Base-by-base conservation (phyloP, 2,113 vertebrate genomes). In the Ptilonorhynchus violaceus region DNA sequence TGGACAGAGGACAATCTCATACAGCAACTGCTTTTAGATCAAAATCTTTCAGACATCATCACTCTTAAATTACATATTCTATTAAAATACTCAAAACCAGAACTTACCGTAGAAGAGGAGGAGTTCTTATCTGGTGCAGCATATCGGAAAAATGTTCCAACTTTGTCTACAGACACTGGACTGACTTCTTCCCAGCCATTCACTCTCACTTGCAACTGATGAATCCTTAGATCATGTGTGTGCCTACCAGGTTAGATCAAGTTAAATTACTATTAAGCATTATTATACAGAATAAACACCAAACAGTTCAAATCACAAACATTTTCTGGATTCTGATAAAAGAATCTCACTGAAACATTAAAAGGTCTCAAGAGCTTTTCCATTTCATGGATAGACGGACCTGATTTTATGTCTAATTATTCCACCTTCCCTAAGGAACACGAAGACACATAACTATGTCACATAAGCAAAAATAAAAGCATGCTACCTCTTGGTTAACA, bases 161-260 rank as follows among this genome's bases (percentile, higher is more conserved):
- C 99, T 98, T 99, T 99, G 97, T 99, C 99, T 50, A 99, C 99
- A 9, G 99, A 99, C 55, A 99, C 99, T 0, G 99, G 99, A 86
- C 99, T 99, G 46, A 99, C 99, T 93, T 99, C 99, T 91, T 99
- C 99, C 99, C 99, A 99, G 80, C 99, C 99, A n/a, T 98, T 99
- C 0, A 99, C 99, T 73, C 99, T 98, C 39, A 99, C 99, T 96
- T 99, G 98, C 89, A 99, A 76, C 87, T 99, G 99, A 94, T 99
- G 99, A 33, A 99, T 98, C 93, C 99, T 99, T 30, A 99, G 97
- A 89, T 99, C 98, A 41, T 99, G 99, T 11, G 99, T 99, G 93
- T 99, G 99, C 97, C 99, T 99, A 83, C 31, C 28, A 85, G 47
- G 42, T 73, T 27, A 86, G 64, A 92, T 17, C 33, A 90, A 87